Evolutionary conservation across 1,140 invertebrate species (phyloP).

Genomic region (Drosophila parvula): DNA sequence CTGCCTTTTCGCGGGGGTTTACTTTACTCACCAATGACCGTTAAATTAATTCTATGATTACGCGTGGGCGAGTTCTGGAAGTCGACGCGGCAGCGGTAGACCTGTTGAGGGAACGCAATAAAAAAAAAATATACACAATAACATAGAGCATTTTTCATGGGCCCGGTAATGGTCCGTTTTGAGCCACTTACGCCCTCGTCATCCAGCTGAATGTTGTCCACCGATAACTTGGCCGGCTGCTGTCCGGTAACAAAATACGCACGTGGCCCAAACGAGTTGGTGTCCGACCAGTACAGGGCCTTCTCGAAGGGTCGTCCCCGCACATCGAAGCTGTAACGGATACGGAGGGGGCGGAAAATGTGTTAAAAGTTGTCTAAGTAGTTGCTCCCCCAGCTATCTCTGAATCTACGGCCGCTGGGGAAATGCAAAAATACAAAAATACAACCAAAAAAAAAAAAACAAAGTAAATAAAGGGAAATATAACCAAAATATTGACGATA

Average conservation of each 20-base stretch:
- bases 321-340: constrained; percentile 89
- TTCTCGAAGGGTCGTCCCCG: constrained; percentile 90
- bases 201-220: constrained; percentile 91
- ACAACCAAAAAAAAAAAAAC: constrained; percentile 2
- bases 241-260: constrained; percentile 91
- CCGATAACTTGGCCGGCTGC: constrained; percentile 90
- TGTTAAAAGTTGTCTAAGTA: constrained; percentile 61
- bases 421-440: constrained; percentile 49
- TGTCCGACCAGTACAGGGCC: constrained; percentile 91
- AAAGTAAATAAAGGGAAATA: constrained; percentile 30
- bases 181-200: constrained; percentile 89
- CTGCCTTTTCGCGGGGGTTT: constrained; percentile 29
- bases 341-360: constrained; percentile 29
- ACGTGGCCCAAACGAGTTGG: constrained; percentile 90
- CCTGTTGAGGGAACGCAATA: constrained; percentile 70
- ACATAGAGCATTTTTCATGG: constrained; percentile 31
- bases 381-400: constrained; percentile 29
- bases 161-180: constrained; percentile 20
- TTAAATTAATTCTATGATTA: constrained; percentile 95
- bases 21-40: constrained; percentile 92
- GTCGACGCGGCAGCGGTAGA: constrained; percentile 94
- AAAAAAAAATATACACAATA: constrained; percentile 51
- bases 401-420: constrained; percentile 30
- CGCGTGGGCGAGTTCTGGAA: constrained; percentile 95
- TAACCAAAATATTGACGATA: constrained; percentile 67